Evolutionary conservation across 2,797 vertebrate species (phyloP).

Genomic region (Valencia hispanica): DNA sequence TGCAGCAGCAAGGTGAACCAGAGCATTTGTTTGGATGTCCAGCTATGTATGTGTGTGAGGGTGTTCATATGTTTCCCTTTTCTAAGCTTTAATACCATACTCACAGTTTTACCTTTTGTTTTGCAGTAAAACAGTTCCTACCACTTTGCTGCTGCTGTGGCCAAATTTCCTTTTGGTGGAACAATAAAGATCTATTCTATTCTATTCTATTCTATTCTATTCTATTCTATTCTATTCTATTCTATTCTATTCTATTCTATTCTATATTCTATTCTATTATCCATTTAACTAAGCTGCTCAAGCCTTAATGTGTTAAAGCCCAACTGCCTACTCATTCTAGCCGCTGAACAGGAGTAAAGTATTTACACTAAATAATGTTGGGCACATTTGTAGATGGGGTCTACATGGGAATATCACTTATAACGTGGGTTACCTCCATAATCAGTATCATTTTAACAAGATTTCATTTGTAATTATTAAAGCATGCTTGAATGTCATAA

Average conservation of each 20-base stretch:
- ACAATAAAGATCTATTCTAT: too few relatives aligned
- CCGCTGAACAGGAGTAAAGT: slow-evolving; percentile 38
- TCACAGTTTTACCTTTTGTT: slow-evolving; percentile 24
- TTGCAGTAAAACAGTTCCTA: slow-evolving; percentile 20
- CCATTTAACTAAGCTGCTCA: slow-evolving; percentile 48
- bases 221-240: too few relatives aligned
- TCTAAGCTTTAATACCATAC: slow-evolving; percentile 14
- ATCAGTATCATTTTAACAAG: slow-evolving; percentile 68
- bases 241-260: too few relatives aligned
- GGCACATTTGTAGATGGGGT: slow-evolving; percentile 37
- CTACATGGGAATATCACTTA: slow-evolving; percentile 33
- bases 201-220: too few relatives aligned
- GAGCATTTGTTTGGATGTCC: slow-evolving; percentile 40
- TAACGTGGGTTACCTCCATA: slow-evolving; percentile 49
- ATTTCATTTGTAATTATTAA: slow-evolving; percentile 68
- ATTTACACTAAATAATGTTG: slow-evolving; percentile 40
- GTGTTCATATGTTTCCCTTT: not conserved
- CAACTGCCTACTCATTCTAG: slow-evolving; percentile 32
- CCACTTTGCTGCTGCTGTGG: too few relatives aligned
- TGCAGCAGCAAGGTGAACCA: slow-evolving; percentile 39
- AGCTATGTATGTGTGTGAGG: not conserved
- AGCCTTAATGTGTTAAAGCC: slow-evolving; percentile 49
- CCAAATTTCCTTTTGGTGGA: too few relatives aligned
- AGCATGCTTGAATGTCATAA: slow-evolving; percentile 57
- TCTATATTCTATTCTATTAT: slow-evolving; percentile 21